These are phyloP conservation scores for Sceloporus tristichus DNA, from an alignment of 2,113 vertebrate genomes.

Conservation along the genomic window DNA sequence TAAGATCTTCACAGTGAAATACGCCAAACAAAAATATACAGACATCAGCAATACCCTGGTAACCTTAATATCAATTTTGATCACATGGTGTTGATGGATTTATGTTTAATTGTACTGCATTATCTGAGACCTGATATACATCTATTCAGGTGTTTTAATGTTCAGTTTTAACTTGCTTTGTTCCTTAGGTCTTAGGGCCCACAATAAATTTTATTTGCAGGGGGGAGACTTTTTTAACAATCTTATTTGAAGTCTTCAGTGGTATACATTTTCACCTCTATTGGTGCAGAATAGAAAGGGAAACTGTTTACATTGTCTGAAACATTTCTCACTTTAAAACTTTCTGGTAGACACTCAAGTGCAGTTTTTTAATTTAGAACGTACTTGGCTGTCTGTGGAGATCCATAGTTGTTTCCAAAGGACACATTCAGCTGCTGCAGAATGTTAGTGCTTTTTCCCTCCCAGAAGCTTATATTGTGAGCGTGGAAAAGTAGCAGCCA, in stretches of 20 bases:
- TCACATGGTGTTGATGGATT: not conserved
- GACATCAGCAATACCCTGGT: not conserved
- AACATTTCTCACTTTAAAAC: not conserved
- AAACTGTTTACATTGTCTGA: not conserved
- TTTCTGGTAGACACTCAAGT: not conserved
- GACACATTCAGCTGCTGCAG: too few relatives aligned
- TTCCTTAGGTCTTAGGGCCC: not conserved
- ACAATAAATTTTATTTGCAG: too few relatives aligned
- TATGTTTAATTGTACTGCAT: not conserved
- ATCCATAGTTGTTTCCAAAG: not conserved
- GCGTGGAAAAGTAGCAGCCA: not conserved
- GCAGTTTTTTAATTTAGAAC: not conserved
- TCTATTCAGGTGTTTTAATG: not conserved
- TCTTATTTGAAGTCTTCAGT: not conserved
- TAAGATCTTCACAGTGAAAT: not conserved
- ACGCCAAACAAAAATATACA: not conserved
- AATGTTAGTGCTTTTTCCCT: not conserved
- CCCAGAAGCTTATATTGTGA: not conserved
- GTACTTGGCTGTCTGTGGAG: not conserved
- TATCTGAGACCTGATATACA: not conserved
- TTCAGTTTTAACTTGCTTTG: not conserved
- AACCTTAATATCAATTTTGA: not conserved
- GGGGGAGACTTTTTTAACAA: not conserved
- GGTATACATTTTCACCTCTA: not conserved
- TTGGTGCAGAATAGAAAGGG: not conserved